Evolutionary conservation across 2,888 invertebrate genomes (phyloP).

Genomic region (Parnassius smintheus): DNA sequence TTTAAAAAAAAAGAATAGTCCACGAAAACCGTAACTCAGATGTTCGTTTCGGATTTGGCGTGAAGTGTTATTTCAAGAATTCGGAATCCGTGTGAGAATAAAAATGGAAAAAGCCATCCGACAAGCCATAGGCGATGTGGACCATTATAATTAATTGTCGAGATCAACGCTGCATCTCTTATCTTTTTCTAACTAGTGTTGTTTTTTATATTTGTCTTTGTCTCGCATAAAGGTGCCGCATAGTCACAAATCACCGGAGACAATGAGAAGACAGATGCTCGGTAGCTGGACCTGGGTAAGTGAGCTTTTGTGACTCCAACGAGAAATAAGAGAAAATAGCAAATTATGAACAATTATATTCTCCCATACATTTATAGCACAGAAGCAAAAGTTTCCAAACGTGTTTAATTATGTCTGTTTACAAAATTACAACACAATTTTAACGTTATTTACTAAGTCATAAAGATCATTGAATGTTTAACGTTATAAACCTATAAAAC

Average conservation of each 20-base stretch:
- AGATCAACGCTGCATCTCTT: slow-evolving; percentile 26
- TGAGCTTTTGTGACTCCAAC: slow-evolving; percentile 30
- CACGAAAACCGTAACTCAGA: slow-evolving; percentile 42
- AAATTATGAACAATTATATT: background rate
- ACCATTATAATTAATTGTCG: slow-evolving; percentile 66
- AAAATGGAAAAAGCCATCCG: slow-evolving; percentile 55
- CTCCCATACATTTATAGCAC: no score
- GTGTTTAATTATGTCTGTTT: no score
- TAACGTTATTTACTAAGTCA: no score
- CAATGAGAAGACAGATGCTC: slow-evolving; percentile 62
- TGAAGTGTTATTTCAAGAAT: slow-evolving; percentile 61
- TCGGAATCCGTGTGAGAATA: slow-evolving; percentile 47
- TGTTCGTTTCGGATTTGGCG: slow-evolving; percentile 63
- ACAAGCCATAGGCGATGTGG: slow-evolving; percentile 54
- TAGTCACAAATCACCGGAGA: slow-evolving; percentile 65
- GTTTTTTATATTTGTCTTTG: slow-evolving; percentile 39
- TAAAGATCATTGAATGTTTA: no score
- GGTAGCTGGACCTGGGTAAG: slow-evolving; percentile 33
- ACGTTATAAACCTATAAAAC: no score
- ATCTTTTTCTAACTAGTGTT: slow-evolving; percentile 39
- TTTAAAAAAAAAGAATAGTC: slow-evolving; percentile 12
- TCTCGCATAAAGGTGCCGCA: slow-evolving; percentile 36
- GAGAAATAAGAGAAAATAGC: slow-evolving; percentile 7
- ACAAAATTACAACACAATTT: no score
- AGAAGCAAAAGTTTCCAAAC: no score